Evolutionary conservation across 2,797 vertebrate species (phyloP).

Genomic region (Thamnophis elegans): DNA sequence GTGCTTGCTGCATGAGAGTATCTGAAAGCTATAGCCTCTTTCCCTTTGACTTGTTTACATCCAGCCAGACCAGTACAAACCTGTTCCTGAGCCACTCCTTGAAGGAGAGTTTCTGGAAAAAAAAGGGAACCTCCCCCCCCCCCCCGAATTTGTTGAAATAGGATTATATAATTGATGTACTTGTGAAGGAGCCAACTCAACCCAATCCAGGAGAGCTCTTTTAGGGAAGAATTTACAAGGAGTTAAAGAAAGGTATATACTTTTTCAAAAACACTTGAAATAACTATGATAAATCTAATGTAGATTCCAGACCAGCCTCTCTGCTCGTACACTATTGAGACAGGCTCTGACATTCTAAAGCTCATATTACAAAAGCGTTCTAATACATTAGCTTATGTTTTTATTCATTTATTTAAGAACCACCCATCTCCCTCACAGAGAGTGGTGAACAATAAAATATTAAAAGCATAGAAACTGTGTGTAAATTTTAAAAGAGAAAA

Average conservation of each 20-base stretch:
- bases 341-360: neutral
- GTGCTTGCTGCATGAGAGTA: conserved; percentile 13
- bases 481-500: neutral
- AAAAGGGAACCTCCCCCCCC: neutral
- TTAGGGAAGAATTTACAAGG: conserved; percentile 6
- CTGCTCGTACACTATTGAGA: neutral
- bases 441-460: neutral
- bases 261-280: neutral
- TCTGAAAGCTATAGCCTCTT: neutral
- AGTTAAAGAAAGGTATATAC: neutral
- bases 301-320: neutral
- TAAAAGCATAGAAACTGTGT: neutral
- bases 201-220: neutral
- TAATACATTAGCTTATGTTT: neutral
- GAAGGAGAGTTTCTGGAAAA: conserved; percentile 6
- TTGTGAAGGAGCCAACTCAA: conserved; percentile 16
- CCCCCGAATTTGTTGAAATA: neutral
- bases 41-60: neutral
- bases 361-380: neutral
- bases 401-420: neutral
- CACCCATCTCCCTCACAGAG: neutral
- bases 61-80: conserved; percentile 5
- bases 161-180: conserved; percentile 19
- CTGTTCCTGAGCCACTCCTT: conserved; percentile 40
- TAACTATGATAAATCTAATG: neutral